Conservation (phyloP, 2,888 invertebrate species). For the Anodontia alba region DNA sequence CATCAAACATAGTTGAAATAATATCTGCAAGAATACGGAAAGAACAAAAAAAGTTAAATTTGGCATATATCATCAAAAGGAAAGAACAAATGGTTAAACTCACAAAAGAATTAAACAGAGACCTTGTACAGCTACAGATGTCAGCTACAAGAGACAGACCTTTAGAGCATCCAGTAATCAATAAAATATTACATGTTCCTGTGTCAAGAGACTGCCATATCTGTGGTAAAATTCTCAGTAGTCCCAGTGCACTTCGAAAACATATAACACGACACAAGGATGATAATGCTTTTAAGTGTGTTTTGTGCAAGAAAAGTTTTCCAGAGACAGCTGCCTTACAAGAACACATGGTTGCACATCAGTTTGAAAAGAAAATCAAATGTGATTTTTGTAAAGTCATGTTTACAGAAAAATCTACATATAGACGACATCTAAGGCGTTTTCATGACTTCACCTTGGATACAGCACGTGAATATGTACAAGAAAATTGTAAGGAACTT, state of each 20-base stretch:
- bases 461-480: constrained; percentile 45
- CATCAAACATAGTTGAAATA: constrained; percentile 1
- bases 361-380: constrained; percentile 16
- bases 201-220: constrained; percentile 1
- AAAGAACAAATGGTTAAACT: not conserved
- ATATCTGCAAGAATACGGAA: not conserved
- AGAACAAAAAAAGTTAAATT: not conserved
- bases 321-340: not conserved
- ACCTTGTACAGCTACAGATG: not conserved
- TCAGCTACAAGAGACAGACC: not conserved
- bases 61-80: not conserved
- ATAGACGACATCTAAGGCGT: constrained; percentile 48
- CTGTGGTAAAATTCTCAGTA: not conserved
- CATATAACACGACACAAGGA: not conserved
- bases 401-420: constrained; percentile 54
- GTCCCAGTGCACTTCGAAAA: constrained; percentile 1
- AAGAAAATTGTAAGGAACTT: constrained; percentile 33
- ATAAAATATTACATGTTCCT: not conserved
- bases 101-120: not conserved
- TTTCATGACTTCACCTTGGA: constrained; percentile 48
- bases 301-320: constrained; percentile 5
- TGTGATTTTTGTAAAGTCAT: constrained; percentile 50
- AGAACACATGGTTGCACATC: constrained; percentile 5
- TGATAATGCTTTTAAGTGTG: constrained; percentile 10
- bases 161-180: not conserved